Percentiles rank a stretch among this genome's conserved stretches.
phyloP scores from a whole-genome alignment of 2,888 invertebrate species.

The Blastobasis lacticolella region DNA sequence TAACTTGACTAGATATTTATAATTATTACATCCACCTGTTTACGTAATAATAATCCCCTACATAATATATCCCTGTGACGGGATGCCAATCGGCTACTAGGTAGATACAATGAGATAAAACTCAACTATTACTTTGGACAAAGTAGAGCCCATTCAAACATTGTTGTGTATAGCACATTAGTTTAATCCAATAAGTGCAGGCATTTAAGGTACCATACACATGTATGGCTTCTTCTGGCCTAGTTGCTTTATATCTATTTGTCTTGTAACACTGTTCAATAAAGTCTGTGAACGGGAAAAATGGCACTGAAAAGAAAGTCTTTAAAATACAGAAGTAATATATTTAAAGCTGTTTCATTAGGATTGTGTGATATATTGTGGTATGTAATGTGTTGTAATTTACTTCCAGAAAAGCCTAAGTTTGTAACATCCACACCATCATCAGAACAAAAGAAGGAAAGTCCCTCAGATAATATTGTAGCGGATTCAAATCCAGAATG shows the following conservation, averaged over 20 bases:
- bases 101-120: no score
- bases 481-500: conserved; percentile 48
- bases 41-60: no score
- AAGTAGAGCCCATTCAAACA: no score
- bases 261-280: neutral
- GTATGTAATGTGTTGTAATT: conserved; percentile 5
- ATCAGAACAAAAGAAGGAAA: conserved; percentile 42
- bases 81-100: no score
- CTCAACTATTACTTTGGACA: no score
- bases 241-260: conserved; percentile 11
- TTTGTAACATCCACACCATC: conserved; percentile 46
- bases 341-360: neutral
- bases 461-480: conserved; percentile 36
- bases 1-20: no score
- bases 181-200: conserved; percentile 18
- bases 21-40: no score
- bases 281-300: conserved; percentile 1
- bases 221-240: conserved; percentile 19
- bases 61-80: no score
- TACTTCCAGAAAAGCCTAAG: conserved; percentile 40
- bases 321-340: conserved; percentile 10
- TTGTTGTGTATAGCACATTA: neutral
- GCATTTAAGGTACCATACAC: conserved; percentile 14
- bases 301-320: conserved; percentile 21
- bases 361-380: conserved; percentile 9